Evolutionary conservation across 2,888 invertebrate species (phyloP).

Genomic region (Nephrotoma appendiculata): DNA sequence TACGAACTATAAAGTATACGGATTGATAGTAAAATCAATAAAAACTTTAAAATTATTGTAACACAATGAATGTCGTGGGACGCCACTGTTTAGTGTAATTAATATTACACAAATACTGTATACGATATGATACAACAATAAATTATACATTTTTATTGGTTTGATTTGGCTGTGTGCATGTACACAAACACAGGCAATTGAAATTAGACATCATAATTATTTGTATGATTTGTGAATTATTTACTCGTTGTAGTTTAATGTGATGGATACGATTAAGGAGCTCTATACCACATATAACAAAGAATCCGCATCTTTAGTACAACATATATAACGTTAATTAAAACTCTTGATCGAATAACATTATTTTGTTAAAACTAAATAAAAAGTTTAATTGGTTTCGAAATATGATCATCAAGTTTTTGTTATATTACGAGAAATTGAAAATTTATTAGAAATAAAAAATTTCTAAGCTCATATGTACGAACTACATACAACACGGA

Average conservation of each 20-base stretch:
- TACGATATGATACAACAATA: neutral
- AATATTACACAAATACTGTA: neutral
- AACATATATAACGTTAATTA: neutral
- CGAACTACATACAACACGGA: neutral
- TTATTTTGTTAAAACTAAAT: neutral
- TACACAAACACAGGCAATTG: neutral
- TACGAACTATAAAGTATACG: neutral
- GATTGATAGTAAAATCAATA: neutral
- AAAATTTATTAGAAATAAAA: neutral
- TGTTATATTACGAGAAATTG: neutral
- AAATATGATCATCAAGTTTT: neutral
- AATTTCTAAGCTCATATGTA: neutral
- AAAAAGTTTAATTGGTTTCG: neutral
- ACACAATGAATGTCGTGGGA: neutral
- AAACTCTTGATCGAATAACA: neutral
- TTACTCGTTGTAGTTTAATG: neutral
- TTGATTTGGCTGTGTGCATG: neutral
- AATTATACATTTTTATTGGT: neutral
- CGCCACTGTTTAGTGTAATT: neutral
- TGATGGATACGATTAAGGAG: no score
- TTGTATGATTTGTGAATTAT: neutral
- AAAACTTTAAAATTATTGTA: neutral
- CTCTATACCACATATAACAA: no score
- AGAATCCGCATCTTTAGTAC: neutral
- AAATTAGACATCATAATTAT: neutral